Evolutionary conservation across 2,888 invertebrate species (phyloP), one percentile per base, ranked within the genome.

Genomic region (Ophion costatus): DNA sequence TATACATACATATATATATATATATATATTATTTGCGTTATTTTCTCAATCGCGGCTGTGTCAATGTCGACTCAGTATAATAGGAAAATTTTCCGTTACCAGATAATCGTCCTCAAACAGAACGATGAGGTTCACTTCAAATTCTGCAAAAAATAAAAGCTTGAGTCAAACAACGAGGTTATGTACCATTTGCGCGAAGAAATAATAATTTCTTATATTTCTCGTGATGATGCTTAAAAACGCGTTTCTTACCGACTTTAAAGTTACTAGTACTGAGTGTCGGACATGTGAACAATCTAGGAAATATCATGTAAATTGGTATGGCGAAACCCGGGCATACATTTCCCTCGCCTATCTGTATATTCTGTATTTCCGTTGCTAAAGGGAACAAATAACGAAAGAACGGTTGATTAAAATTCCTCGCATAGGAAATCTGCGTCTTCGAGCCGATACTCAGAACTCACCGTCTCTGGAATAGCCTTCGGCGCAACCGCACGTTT

Each of bases 331-430:
- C 96, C 83, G 97, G 96, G 75, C 96, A 95, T 76, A 98, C 96
- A 94, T 99, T 98, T 45, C 99, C 99, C 92, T 98, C 98, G 0
- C 98, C 98, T 86, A 99, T 97, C 95, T 99, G 99, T 92, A 99
- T 98, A 93, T 98, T 99, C 95, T 99, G 99, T 89, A 99, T 98
- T 95, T 99, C 99, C 10, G 99, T 99, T 22, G 98, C 98, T 98
- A 93, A 83, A 71, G 84, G 69, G 4, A 70, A 67, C 42, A 67
- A 20, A 77, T 80, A 80, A 82, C 83, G 64, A 77, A 57, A n/a
- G 70, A 51, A 64, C 2, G 11, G 24, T 24, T 2, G 33, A 63
- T 61, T 63, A 51, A 51, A 5, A 22, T 56, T 5, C 17, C 71
- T 80, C 0, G n/a, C 51, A 17, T 17, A 17, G 0, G 51, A 17